Base-by-base conservation (phyloP, 2,113 vertebrate species). In the Lepisosteus oculatus region DNA sequence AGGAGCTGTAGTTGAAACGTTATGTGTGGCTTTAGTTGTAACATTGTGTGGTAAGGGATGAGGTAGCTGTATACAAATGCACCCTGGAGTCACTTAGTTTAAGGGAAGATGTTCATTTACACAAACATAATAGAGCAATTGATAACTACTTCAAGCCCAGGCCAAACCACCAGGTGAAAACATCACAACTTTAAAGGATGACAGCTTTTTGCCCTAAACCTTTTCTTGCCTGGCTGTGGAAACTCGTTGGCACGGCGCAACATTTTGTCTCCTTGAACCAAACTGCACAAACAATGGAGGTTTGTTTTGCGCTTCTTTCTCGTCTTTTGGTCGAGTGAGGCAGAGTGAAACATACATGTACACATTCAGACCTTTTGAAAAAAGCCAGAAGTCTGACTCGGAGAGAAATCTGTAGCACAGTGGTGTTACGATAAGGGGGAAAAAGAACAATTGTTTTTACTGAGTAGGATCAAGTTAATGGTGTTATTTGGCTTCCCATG, bases 121-220 rank as follows among this genome's bases (percentile, higher is more conserved):
- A 70, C 78, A 71, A 71, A 72, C 71, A 61, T 55, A 74, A 77
- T 70, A 65, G 66, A 17, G 29, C 59, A 79, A 76, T 77, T 75
- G 77, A 83, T 87, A 80, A 85, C 86, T 84, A 79, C 80, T 81
- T 73, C 74, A 72, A 12, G 51, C 76, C 69, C 68, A 65, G 71
- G 75, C 68, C 79, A 82, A 85, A 85, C 79, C 72, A 72, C 77
- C 80, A 82, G 81, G 83, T 82, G 80, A 86, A 86, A 84, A 76
- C 76, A 74, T 65, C 56, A 70, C 71, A 54, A 65, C 68, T 70
- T 76, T 71, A 81, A 84, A 83, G 79, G 69, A 72, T 1, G 14
- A 77, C 78, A 81, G 74, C 75, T 81, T 78, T 67, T 70, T 9
- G 54, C 76, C 71, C 62, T 72, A 59, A 72, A 78, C 67, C 74